A percentile compares a stretch with the other conserved stretches of the same genome.
phyloP scores from a whole-genome alignment of 1,140 invertebrate genomes.

The Drosophila malerkotliana region DNA sequence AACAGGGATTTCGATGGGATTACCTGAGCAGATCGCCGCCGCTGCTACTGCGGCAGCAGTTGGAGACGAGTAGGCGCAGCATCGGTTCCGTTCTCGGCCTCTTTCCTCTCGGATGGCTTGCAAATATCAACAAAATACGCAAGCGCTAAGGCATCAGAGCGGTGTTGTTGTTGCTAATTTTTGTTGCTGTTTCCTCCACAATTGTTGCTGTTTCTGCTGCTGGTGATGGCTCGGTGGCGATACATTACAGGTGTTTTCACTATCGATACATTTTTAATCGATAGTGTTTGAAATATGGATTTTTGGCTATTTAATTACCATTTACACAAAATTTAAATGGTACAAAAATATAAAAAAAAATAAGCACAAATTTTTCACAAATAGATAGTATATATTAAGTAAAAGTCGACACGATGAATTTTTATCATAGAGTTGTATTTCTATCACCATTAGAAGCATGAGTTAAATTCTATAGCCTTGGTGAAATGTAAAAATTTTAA shows the following conservation, averaged over 20 bases:
- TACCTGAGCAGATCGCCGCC: conserved; percentile 56
- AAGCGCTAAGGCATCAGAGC: conserved; percentile 59
- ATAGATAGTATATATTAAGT: not conserved
- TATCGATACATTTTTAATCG: not conserved
- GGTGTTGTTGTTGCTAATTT: conserved; percentile 27
- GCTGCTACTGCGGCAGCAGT: conserved; percentile 52
- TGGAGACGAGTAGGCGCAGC: conserved; percentile 68
- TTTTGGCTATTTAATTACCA: not conserved
- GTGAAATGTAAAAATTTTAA: not conserved
- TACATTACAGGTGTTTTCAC: not conserved
- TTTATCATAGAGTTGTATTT: not conserved
- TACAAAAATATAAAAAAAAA: not conserved
- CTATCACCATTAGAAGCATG: not conserved
- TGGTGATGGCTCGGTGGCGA: not conserved
- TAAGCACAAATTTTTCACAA: not conserved
- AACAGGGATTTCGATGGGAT: not conserved
- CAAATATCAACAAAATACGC: conserved; percentile 52
- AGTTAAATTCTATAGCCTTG: not conserved
- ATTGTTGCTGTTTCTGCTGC: not conserved
- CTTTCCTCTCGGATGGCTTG: conserved; percentile 33
- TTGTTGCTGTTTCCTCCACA: conserved; percentile 7
- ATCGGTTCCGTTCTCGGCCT: conserved; percentile 47
- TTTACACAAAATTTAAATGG: not conserved
- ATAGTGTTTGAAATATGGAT: not conserved
- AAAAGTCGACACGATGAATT: not conserved